Evolutionary conservation across 2,888 invertebrate species (phyloP), one percentile per base, ranked within the genome.

Genomic region (Stictocephala bisonia): DNA sequence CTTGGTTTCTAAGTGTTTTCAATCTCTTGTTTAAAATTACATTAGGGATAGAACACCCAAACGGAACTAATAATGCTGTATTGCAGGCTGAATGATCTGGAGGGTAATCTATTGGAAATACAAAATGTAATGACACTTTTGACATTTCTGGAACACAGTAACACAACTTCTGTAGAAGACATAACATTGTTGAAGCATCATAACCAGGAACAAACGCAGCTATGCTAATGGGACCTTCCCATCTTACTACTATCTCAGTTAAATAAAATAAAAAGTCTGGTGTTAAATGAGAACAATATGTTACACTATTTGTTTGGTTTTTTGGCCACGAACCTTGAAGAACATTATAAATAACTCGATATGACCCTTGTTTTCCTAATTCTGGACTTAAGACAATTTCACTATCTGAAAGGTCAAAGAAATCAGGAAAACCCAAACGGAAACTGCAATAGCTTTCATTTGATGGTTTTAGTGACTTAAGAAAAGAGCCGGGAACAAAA

Each of bases 191-290:
- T 68, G 88, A 88, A 71, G 89, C 86, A 81, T 92, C 91, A 75
- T 86, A 86, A 76, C 87, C 87, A 0, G 92, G 91, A 11, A 90
- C 89, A 80, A 89, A 92, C 0, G 90, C 88, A 0, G 92, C 87
- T 2, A 92, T 84, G 79, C 91, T 91, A 26, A 92, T 87, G 0
- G 90, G 90, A 0, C 92, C 91, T 74, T 91, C 89, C 92, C 92
- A 92, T 78, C 86, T 86, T 71, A 83, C 86, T 1, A 89, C 88
- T 58, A 92, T 86, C 83, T 92, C 91, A 1, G 89, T 86, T 20
- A 92, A 83, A 79, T 90, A 90, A 79, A 90, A 90, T 26, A 91
- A 84, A 81, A 90, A 91, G 82, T 91, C 91, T 4, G 90, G 90
- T 0, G 91, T 91, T 0, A 90, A 89, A 81, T 92, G 92, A 0